Base-by-base conservation (phyloP, 1,140 invertebrate genomes). In the Eriosoma lanigerum region DNA sequence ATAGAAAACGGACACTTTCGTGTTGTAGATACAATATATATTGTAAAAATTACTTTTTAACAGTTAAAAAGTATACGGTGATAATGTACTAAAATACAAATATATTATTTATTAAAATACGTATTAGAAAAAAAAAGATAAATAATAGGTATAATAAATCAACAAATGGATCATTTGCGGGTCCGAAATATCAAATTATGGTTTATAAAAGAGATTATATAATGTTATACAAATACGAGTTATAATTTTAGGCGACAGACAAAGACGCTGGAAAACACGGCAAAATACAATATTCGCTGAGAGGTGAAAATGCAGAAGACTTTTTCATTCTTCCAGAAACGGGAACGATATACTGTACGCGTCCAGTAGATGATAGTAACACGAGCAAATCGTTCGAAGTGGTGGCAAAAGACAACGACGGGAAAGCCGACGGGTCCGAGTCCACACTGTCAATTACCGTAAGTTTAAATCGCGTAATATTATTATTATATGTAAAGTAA, bases 261-360 rank as follows among this genome's bases (percentile, higher is more conserved):
- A 78, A 78, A 24, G 75, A 78, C 38, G 5, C 21, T 12, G 75
- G 38, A 46, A 60, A 78, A 48, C 29, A 78, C 24, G 75, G 54
- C 26, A 78, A 78, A 46, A 78, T 78, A 26, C 29, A 29, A 48
- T 78, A 60, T 21, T 62, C 56, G n/a, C 21, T 78, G 15, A 44
- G 21, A 6, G 56, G 75, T 19, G 10, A 46, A 1, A 21, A 78
- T 38, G 54, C 54, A 12, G 17, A 78, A 0, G 75, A 78, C 32
- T 78, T 78, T 48, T 9, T 62, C n/a, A 29, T 78, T 0, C 46
- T 62, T 26, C 10, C 56, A 1, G 54, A 60, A 1, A 62, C 75
- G 0, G 75, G 75, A 13, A 78, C n/a, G 6, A 48, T 78, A 29
- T 78, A 78, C 21, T 78, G 75, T 26, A 48, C 6, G 8, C 21